These are phyloP conservation scores for Dreissena polymorpha DNA, from an alignment of 1,140 invertebrate species.

Conservation along the genomic window DNA sequence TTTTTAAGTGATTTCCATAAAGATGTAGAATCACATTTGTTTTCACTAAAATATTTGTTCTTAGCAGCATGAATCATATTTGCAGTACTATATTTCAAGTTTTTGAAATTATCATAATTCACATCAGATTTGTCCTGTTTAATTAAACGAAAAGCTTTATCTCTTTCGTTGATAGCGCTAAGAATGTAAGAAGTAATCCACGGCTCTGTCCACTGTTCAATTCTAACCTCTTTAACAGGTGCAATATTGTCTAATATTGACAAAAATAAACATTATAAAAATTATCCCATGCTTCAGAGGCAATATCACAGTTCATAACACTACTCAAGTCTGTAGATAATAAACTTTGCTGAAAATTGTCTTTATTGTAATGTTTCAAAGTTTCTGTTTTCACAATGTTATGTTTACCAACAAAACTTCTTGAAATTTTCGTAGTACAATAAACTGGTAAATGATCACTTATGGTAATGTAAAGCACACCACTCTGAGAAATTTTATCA, in stretches of 20 bases:
- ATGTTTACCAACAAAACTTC: slow-evolving; percentile 19
- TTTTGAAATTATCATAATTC: no score
- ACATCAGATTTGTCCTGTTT: background rate
- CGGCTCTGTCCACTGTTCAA: slow-evolving; percentile 22
- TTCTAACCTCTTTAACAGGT: background rate
- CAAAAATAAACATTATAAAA: slow-evolving; percentile 2
- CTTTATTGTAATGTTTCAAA: slow-evolving; percentile 23
- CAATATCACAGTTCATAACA: background rate
- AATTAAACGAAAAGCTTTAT: slow-evolving; percentile 7
- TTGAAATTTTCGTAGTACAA: slow-evolving; percentile 26
- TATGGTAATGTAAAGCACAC: background rate
- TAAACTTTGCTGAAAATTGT: slow-evolving; percentile 1
- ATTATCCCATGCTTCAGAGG: background rate
- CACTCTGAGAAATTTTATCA: background rate
- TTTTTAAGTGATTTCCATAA: no score
- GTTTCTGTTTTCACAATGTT: slow-evolving; percentile 4
- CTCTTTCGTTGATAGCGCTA: background rate
- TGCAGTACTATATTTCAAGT: no score
- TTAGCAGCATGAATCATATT: no score
- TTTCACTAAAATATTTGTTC: no score
- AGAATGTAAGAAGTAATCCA: slow-evolving; percentile 1
- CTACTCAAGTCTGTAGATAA: background rate
- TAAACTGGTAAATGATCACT: slow-evolving; percentile 24
- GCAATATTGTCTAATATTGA: background rate
- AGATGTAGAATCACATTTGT: no score